Base-by-base conservation (phyloP, 2,797 vertebrate species). In the Peromyscus attwateri region DNA sequence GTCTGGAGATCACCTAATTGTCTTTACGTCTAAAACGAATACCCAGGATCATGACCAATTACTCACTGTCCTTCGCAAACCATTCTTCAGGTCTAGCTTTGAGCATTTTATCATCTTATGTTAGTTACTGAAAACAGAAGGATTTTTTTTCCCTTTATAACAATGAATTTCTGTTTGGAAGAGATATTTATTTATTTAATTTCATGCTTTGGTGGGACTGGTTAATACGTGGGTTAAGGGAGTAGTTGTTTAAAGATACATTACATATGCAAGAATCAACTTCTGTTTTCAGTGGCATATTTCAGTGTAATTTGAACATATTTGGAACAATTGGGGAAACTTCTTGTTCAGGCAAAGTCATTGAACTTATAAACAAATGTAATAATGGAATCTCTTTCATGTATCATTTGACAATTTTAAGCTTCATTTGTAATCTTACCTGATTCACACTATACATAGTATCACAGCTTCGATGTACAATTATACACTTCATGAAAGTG, bases 321-420 rank as follows among this genome's bases (percentile, higher is more conserved):
- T 71, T 34, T 73, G 34, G 34, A 64, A 60, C 37, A 91, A 66
- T 77, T 81, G 19, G 3, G 1, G 57, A 13, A 80, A 12, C 1
- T 8, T 66, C 68, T 10, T n/a, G 62, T 46, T 31, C 29, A 34
- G 27, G 81, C 34, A 64, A 37, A 60, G 27, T 57, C 9, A 88
- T 11, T 14, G 14, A 87, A 3, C 14, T 62, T 70, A 60, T 60
- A 62, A 66, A 52, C 2, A 79, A 81, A 12, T 68, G 7, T 66
- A 52, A 57, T 92, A 80, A 37, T 92, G 40, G 14, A 81, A 49
- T 91, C 64, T 82, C 57, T 80, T 96, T 94, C 37, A 43, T 87
- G n/a, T 83, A 10, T 43, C 19, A 52, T 34, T 46, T 71, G 40
- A 84, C 3, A 76, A 14, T 92, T 88, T 88, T 73, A 94, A 77